Percentiles rank a stretch among this genome's conserved stretches.
phyloP scores from a whole-genome alignment of 2,888 invertebrate species.

The Drosophila pseudotakahashii region DNA sequence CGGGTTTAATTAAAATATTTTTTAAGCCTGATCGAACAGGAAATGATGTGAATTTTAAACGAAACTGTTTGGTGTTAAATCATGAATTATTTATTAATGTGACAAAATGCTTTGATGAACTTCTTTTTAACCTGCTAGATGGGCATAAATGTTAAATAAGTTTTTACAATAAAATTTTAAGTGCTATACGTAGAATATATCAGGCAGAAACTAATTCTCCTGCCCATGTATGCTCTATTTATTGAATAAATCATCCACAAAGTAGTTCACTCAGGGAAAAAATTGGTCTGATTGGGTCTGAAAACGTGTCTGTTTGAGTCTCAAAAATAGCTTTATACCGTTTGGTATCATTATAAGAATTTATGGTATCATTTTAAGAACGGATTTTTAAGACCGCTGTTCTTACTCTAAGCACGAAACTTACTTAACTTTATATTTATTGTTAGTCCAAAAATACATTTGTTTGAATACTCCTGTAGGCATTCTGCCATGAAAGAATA shows the following conservation, averaged over 20 bases:
- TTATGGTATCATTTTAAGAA: no score
- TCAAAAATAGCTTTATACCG: no score
- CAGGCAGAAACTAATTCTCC: not conserved
- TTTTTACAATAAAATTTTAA: not conserved
- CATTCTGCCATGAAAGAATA: no score
- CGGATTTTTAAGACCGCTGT: no score
- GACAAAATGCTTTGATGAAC: not conserved
- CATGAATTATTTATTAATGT: constrained; percentile 13
- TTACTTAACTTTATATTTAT: no score
- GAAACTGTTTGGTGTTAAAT: constrained; percentile 10
- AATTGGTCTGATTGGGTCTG: no score
- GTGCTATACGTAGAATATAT: not conserved
- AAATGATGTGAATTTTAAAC: not conserved
- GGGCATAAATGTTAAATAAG: not conserved
- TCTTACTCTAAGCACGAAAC: no score
- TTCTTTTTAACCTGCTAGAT: not conserved
- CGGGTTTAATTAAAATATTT: not conserved
- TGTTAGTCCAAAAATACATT: no score
- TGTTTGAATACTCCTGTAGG: no score
- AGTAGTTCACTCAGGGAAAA: no score
- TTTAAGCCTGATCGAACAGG: not conserved
- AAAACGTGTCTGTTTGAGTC: no score
- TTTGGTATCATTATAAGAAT: no score
- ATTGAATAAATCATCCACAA: not conserved
- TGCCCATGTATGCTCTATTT: not conserved